Conservation (phyloP, 2,797 vertebrate genomes). For the Anguilla obscura region DNA sequence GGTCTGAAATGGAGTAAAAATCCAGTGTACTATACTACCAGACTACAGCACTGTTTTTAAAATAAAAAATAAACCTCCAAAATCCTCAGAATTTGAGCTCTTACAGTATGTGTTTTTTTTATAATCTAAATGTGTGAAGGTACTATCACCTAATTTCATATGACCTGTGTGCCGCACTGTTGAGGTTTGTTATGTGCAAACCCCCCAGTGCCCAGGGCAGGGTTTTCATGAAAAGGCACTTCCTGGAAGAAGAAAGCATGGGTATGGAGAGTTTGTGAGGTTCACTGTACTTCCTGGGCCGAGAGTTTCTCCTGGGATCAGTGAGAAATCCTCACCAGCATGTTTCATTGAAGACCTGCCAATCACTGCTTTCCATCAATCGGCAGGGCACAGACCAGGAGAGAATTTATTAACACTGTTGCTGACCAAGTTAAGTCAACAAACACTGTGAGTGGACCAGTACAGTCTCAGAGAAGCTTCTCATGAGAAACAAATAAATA, state of each 20-base stretch:
- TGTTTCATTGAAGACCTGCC: constrained; percentile 41
- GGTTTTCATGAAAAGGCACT: neutral
- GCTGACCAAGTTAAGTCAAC: constrained; percentile 27
- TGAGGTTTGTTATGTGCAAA: neutral
- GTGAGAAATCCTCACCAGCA: constrained; percentile 10
- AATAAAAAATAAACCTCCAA: neutral
- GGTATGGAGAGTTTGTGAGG: constrained; percentile 28
- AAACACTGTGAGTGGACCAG: constrained; percentile 24
- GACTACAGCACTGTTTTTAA: neutral
- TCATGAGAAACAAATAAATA: constrained; percentile 23
- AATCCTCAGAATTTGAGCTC: neutral
- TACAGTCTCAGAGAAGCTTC: constrained; percentile 14
- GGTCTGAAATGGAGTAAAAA: neutral
- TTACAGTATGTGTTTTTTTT: neutral
- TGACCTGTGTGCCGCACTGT: neutral
- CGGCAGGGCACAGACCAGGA: neutral
- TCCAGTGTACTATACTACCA: no score
- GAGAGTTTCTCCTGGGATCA: constrained; percentile 42
- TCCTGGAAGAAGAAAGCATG: neutral
- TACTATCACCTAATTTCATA: neutral
- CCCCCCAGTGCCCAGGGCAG: neutral
- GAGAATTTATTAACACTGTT: constrained; percentile 21
- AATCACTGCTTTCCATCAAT: constrained; percentile 42
- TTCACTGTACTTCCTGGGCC: constrained; percentile 36
- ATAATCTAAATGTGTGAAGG: neutral